These are phyloP conservation scores for Mamestra brassicae DNA, from an alignment of 2,888 invertebrate species.

Conservation along the genomic window DNA sequence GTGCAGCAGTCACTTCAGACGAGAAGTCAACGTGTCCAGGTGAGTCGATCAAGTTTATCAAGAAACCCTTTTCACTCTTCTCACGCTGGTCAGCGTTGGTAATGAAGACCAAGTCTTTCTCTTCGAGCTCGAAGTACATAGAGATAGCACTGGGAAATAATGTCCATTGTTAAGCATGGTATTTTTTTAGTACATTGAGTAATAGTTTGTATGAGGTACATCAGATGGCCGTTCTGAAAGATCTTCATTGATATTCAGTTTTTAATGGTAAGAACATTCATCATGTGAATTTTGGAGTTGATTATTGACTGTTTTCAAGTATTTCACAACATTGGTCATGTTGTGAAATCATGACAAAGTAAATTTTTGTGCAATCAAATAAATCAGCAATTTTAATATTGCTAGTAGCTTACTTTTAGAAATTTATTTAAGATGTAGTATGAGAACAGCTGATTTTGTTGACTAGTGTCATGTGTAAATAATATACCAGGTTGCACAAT, in stretches of 20 bases:
- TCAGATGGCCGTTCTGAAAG: constrained; percentile 91
- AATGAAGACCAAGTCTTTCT: constrained; percentile 98
- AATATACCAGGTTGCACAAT: constrained; percentile 26
- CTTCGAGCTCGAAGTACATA: constrained; percentile 99
- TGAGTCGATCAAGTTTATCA: constrained; percentile 99
- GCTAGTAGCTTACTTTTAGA: not conserved
- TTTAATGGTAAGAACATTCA: constrained; percentile 90
- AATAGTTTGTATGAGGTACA: constrained; percentile 5
- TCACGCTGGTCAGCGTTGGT: constrained; percentile 97
- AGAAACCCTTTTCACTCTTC: constrained; percentile 97
- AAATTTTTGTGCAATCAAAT: not conserved
- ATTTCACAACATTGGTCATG: constrained; percentile 3
- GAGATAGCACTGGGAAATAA: constrained; percentile 96
- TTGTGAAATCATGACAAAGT: constrained; percentile 29
- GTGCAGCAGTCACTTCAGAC: constrained; percentile 99
- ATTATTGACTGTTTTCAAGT: not conserved
- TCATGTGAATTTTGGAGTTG: constrained; percentile 74
- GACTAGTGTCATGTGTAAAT: constrained; percentile 6
- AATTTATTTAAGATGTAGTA: no score
- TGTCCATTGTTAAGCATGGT: constrained; percentile 19
- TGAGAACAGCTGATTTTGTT: constrained; percentile 41
- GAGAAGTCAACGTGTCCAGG: constrained; percentile 99
- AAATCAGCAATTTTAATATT: not conserved
- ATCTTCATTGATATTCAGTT: constrained; percentile 86
- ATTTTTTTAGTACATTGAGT: constrained; percentile 3